Conservation (phyloP, 2,888 invertebrate species). For the Caenorhabditis wallacei region DNA sequence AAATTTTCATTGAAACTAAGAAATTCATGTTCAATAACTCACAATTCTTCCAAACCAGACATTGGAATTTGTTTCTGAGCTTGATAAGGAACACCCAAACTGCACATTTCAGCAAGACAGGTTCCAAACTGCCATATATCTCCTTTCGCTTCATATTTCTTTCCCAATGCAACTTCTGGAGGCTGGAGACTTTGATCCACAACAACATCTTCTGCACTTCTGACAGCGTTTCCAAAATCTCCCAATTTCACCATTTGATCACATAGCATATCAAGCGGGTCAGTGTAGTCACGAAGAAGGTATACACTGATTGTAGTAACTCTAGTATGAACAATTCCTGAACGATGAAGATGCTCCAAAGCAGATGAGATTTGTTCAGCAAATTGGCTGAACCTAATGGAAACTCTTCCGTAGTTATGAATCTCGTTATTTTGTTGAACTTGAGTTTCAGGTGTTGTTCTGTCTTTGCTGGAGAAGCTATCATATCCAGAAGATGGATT, state of each 20-base stretch:
- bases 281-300: constrained; percentile 59
- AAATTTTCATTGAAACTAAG: constrained; percentile 2
- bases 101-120: constrained; percentile 67
- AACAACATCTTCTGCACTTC: constrained; percentile 35
- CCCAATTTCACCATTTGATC: constrained; percentile 69
- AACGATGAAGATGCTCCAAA: constrained; percentile 62
- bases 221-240: constrained; percentile 62
- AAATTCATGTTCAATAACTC: no score
- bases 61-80: constrained; percentile 57
- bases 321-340: constrained; percentile 62
- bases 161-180: constrained; percentile 68
- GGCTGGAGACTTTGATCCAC: constrained; percentile 61
- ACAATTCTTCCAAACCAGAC: constrained; percentile 62
- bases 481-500: constrained; percentile 70
- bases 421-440: background rate
- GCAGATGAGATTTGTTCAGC: constrained; percentile 65
- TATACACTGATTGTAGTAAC: constrained; percentile 65
- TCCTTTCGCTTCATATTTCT: constrained; percentile 63
- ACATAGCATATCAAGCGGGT: constrained; percentile 67
- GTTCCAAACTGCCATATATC: constrained; percentile 73
- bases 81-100: constrained; percentile 54
- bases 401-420: constrained; percentile 36
- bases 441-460: constrained; percentile 35
- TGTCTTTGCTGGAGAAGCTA: constrained; percentile 51
- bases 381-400: constrained; percentile 60